Evolutionary conservation across 2,888 invertebrate genomes (phyloP).

Genomic region (Blastobasis lacticolella): DNA sequence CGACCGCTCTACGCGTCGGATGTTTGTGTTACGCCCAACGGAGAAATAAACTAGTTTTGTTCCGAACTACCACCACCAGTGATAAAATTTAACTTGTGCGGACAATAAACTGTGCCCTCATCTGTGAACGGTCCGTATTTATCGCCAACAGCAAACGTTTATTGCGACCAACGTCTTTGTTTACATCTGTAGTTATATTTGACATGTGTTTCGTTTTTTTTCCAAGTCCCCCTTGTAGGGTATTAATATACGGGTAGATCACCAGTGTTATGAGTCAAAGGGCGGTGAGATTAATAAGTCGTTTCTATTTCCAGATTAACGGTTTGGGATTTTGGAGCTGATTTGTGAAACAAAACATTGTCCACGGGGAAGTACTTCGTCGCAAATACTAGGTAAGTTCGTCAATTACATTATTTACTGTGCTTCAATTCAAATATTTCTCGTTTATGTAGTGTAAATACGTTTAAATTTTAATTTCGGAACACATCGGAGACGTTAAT

Average conservation of each 20-base stretch:
- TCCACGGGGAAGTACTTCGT: constrained; percentile 41
- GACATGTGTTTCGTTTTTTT: constrained; percentile 52
- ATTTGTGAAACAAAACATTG: constrained; percentile 58
- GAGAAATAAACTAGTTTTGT: constrained; percentile 69
- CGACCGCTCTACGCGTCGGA: constrained; percentile 52
- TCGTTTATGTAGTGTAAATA: not conserved
- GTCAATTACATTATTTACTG: constrained; percentile 26
- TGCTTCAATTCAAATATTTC: not conserved
- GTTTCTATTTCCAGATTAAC: constrained; percentile 72
- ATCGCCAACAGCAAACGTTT: too few relatives aligned
- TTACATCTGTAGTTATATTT: constrained; percentile 54
- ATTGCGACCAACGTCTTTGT: constrained; percentile 23
- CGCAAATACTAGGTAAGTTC: constrained; percentile 61
- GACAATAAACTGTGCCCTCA: constrained; percentile 56
- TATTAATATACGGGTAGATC: constrained; percentile 53
- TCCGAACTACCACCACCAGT: constrained; percentile 54
- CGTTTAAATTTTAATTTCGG: not conserved
- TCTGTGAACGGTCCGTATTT: constrained; percentile 61
- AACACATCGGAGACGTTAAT: not conserved
- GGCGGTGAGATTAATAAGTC: constrained; percentile 59
- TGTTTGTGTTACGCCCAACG: constrained; percentile 54
- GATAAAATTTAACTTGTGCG: constrained; percentile 53
- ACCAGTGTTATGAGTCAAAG: constrained; percentile 47
- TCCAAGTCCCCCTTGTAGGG: constrained; percentile 41
- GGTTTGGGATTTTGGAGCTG: constrained; percentile 62